These are phyloP conservation scores for Festucalex cinctus DNA, from an alignment of 2,113 vertebrate genomes.

Conservation along the genomic window DNA sequence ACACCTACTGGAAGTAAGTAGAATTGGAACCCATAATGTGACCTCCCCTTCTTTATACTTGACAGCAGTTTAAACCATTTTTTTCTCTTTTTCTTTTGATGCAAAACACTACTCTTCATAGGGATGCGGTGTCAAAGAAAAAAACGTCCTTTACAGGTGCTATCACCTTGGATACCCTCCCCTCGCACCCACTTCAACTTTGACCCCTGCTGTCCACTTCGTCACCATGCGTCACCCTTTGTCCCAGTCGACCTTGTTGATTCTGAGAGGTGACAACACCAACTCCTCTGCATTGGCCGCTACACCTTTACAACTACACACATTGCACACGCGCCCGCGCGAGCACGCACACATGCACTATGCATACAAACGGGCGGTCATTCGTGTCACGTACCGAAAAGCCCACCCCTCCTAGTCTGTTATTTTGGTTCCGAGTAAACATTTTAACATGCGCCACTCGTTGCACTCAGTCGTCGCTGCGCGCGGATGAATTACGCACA, in stretches of 20 bases:
- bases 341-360: slow-evolving; percentile 19
- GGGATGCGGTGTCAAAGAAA: background rate
- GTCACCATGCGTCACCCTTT: slow-evolving; percentile 5
- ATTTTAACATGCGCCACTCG: slow-evolving; percentile 56
- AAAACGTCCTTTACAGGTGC: background rate
- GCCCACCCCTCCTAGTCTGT: slow-evolving; percentile 11
- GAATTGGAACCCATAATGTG: background rate
- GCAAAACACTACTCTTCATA: background rate
- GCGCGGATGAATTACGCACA: slow-evolving; percentile 20
- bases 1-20: background rate
- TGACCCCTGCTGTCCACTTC: slow-evolving; percentile 1
- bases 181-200: slow-evolving; percentile 9
- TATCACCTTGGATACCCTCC: background rate
- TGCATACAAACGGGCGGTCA: slow-evolving; percentile 38
- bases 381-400: slow-evolving; percentile 66
- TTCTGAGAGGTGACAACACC: slow-evolving; percentile 31
- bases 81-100: background rate
- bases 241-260: slow-evolving; percentile 49
- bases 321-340: background rate
- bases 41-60: background rate
- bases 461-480: slow-evolving; percentile 36
- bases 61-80: background rate
- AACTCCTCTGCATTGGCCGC: slow-evolving; percentile 41
- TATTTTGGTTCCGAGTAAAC: slow-evolving; percentile 27
- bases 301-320: slow-evolving; percentile 19